Conservation (phyloP, 2,888 invertebrate genomes). For the Epinotia nisella region DNA sequence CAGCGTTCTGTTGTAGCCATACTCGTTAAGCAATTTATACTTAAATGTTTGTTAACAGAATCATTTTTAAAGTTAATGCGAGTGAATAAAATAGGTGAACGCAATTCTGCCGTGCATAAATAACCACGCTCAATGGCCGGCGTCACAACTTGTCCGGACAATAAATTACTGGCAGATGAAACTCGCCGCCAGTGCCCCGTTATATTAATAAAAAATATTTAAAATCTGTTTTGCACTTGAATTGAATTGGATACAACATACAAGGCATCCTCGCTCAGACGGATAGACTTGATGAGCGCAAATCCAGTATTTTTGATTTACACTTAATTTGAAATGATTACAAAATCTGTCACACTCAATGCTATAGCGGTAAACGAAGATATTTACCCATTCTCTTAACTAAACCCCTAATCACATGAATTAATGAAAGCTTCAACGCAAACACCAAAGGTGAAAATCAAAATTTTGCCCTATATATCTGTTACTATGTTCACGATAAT, state of each 20-base stretch:
- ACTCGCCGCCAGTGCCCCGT: constrained; percentile 54
- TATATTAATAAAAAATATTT: constrained; percentile 55
- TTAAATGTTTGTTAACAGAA: constrained; percentile 6
- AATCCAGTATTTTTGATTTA: too few species aligned
- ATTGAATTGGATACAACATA: background rate
- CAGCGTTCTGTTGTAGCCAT: background rate
- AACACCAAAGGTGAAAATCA: constrained; percentile 32
- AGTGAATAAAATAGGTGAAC: constrained; percentile 51
- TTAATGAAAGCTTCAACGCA: constrained; percentile 5
- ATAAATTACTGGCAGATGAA: constrained; percentile 69
- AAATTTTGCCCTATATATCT: constrained; percentile 25
- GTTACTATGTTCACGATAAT: constrained; percentile 36
- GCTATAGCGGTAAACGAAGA: background rate
- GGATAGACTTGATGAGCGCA: too few species aligned
- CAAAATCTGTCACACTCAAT: background rate
- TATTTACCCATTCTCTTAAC: background rate
- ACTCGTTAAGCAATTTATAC: background rate
- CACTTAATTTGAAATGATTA: too few species aligned
- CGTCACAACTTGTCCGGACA: constrained; percentile 63
- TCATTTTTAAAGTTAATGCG: constrained; percentile 46
- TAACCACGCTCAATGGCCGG: constrained; percentile 57
- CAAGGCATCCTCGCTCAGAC: background rate
- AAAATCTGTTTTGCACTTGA: constrained; percentile 30
- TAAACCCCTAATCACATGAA: background rate
- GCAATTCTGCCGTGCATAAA: constrained; percentile 60